Conservation (phyloP, 2,113 vertebrate genomes). For the Heterotis niloticus region DNA sequence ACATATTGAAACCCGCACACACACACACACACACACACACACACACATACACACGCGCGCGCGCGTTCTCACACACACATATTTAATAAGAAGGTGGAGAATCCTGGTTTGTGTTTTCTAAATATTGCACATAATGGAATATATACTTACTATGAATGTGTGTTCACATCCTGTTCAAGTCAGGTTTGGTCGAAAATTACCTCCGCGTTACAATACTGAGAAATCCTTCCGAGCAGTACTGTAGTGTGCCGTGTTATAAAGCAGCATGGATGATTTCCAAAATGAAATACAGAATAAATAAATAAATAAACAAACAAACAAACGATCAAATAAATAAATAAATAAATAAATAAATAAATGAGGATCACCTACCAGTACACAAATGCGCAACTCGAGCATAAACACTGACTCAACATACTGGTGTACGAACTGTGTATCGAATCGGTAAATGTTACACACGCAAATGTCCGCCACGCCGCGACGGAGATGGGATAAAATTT, state of each 20-base stretch:
- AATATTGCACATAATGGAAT: constrained; percentile 14
- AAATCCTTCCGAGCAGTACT: not conserved
- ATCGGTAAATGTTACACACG: constrained; percentile 2
- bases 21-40: constrained; percentile 2
- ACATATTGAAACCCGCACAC: constrained; percentile 2
- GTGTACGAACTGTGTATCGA: not conserved
- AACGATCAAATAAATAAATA: too few species aligned
- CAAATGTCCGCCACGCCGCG: too few species aligned
- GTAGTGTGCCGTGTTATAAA: not conserved
- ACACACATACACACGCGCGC: not conserved
- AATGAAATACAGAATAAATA: not conserved
- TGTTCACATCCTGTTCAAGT: constrained; percentile 2
- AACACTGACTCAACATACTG: not conserved
- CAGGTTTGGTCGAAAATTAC: not conserved
- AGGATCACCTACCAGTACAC: constrained; percentile 32
- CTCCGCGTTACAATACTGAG: constrained; percentile 17
- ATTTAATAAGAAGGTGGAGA: not conserved
- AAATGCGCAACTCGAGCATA: constrained; percentile 31
- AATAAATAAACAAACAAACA: too few species aligned
- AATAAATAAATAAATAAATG: too few species aligned
- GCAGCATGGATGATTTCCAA: not conserved
- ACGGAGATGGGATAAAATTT: too few species aligned
- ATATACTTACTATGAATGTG: constrained; percentile 12
- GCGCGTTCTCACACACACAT: not conserved
- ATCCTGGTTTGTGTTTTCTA: not conserved